Evolutionary conservation across 2,113 vertebrate genomes (phyloP).

Genomic region (Leucosticte australis): DNA sequence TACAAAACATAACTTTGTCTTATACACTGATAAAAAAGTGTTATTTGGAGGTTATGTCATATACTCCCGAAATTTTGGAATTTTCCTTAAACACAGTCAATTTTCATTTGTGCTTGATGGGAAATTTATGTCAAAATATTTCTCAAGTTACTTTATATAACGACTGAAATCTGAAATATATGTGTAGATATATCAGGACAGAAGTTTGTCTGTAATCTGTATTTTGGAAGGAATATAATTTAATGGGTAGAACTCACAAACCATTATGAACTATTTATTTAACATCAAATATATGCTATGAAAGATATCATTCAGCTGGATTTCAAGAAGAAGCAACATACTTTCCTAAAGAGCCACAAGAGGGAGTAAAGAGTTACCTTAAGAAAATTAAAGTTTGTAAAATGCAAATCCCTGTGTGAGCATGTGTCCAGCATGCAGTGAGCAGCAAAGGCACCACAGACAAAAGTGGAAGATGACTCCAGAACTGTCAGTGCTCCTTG

Average conservation of each 20-base stretch:
- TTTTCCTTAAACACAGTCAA: neutral
- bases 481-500: neutral
- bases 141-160: neutral
- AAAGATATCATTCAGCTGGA: neutral
- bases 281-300: neutral
- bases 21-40: neutral
- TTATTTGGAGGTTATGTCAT: neutral
- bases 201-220: neutral
- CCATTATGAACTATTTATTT: neutral
- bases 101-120: neutral
- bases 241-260: neutral
- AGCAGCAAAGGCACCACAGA: neutral
- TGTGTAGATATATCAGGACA: neutral
- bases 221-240: neutral
- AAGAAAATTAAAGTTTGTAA: neutral
- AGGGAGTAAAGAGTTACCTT: constrained; percentile 33
- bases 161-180: neutral
- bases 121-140: neutral
- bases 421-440: neutral
- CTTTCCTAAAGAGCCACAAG: constrained; percentile 45
- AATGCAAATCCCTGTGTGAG: fast-evolving
- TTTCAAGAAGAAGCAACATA: neutral
- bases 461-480: neutral
- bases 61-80: fast-evolving
- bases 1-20: neutral